These are phyloP conservation scores for Macrostomum lignano DNA, from an alignment of 1,140 invertebrate genomes.

Conservation along the genomic window DNA sequence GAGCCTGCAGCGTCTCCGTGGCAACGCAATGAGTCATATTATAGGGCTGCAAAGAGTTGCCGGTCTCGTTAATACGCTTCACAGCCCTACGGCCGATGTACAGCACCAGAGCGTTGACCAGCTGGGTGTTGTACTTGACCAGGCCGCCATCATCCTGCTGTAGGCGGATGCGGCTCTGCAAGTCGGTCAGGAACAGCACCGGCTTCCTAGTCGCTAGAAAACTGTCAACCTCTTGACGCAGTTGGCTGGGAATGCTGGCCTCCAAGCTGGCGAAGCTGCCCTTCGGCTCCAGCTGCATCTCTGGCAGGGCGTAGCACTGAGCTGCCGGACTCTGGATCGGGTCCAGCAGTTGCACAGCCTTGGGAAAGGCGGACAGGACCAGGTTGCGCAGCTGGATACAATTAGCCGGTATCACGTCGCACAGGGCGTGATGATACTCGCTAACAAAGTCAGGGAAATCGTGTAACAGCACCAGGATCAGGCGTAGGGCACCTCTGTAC, in stretches of 20 bases:
- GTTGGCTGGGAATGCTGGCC: background rate
- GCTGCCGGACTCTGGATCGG: no score
- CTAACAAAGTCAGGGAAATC: slow-evolving; percentile 97
- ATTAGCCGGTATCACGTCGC: slow-evolving; percentile 90
- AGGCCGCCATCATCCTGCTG: no score
- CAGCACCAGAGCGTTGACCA: slow-evolving; percentile 82
- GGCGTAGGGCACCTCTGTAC: slow-evolving; percentile 78
- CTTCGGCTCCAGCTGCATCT: background rate
- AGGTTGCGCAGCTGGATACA: slow-evolving; percentile 96
- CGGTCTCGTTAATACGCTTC: no score
- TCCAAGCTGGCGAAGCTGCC: slow-evolving; percentile 1
- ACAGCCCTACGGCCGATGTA: no score
- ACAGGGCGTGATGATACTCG: slow-evolving; percentile 96
- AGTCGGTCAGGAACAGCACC: slow-evolving; percentile 70
- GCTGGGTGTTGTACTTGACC: slow-evolving; percentile 70
- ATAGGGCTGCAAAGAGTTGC: no score
- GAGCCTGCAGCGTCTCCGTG: no score
- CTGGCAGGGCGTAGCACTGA: no score
- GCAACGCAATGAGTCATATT: no score
- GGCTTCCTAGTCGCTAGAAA: slow-evolving; percentile 74
- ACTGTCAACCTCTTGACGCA: slow-evolving; percentile 25
- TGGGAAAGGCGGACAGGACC: slow-evolving; percentile 76
- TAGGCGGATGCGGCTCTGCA: no score
- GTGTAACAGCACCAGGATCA: slow-evolving; percentile 74
- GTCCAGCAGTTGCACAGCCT: background rate